Base-by-base conservation (phyloP, 1,140 invertebrate genomes). In the Drosophila littoralis region DNA sequence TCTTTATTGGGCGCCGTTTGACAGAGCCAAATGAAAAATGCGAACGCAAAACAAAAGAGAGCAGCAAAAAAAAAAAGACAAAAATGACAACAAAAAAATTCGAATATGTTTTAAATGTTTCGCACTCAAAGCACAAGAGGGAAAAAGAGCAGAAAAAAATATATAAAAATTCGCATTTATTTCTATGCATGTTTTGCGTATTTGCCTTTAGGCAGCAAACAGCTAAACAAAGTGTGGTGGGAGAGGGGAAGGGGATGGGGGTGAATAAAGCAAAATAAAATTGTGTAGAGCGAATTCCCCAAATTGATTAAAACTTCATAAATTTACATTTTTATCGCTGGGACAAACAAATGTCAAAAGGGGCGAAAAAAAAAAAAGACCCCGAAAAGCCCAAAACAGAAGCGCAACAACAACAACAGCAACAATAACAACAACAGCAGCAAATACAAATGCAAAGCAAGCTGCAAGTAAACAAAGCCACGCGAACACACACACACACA, bases 231-330 rank as follows among this genome's bases (percentile, higher is more conserved):
- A 70, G 33, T 38, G 75, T 33, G 12, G 6, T 6, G 1, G 17
- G 15, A 10, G 15, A 10, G 7, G 35, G 7, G 0, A 22, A 22
- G 5, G 15, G 45, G 6, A 36, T 36, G 36, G 55, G 3, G 17
- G 8, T 8, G 36, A 22, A 46, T 22, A 79, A 59, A 42, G 64
- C 43, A 60, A 17, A 45, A 43, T 51, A 36, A 54, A 71, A 74
- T 68, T 77, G 72, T 54, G 64, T 75, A 70, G 65, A 73, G 79
- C 74, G 84, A 89, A 88, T 88, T 88, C 84, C 83, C 84, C 84
- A 88, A 88, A 88, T 88, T 88, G 84, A 88, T 88, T 88, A 88
- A 88, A 88, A 88, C 84, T 88, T 88, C 84, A 88, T 88, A 88
- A 88, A 88, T 88, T 88, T 88, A 88, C 84, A 88, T 88, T 88